Percentiles rank a stretch among this genome's conserved stretches.
Evolutionary conservation across 2,888 invertebrate genomes (phyloP).

Genomic region (Nephrotoma guestfalica): DNA sequence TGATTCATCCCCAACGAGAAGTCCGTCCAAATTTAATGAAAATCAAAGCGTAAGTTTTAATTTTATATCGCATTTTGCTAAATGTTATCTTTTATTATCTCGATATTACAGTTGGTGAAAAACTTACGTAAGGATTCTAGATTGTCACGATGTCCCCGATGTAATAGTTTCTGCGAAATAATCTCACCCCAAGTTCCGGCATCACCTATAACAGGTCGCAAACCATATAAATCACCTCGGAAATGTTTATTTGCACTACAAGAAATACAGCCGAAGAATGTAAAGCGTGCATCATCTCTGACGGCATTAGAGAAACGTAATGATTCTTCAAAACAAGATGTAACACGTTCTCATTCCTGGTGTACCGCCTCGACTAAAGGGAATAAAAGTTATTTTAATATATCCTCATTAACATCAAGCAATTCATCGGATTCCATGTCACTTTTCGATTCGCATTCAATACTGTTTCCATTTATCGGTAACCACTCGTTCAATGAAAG

Average conservation of each 20-base stretch:
- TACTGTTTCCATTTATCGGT: background rate
- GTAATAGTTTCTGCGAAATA: background rate
- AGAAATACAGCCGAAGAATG: background rate
- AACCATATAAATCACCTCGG: background rate
- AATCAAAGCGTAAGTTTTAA: slow-evolving; percentile 1
- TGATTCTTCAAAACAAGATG: background rate
- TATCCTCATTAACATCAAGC: background rate
- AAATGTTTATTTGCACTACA: background rate
- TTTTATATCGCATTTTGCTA: too few species aligned
- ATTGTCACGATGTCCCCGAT: background rate
- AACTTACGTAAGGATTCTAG: background rate
- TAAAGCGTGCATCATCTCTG: background rate
- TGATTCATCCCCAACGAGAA: background rate
- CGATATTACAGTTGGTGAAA: background rate
- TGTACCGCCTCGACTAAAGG: background rate
- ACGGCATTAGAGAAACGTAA: background rate
- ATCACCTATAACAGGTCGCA: background rate
- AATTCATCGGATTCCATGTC: background rate
- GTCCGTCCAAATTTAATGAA: background rate
- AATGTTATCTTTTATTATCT: background rate
- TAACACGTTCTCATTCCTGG: background rate
- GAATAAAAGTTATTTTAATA: background rate
- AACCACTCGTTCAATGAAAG: background rate
- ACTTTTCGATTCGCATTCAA: background rate
- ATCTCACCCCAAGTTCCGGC: background rate